Conservation (phyloP, 2,797 vertebrate species). For the Spheniscus humboldti region DNA sequence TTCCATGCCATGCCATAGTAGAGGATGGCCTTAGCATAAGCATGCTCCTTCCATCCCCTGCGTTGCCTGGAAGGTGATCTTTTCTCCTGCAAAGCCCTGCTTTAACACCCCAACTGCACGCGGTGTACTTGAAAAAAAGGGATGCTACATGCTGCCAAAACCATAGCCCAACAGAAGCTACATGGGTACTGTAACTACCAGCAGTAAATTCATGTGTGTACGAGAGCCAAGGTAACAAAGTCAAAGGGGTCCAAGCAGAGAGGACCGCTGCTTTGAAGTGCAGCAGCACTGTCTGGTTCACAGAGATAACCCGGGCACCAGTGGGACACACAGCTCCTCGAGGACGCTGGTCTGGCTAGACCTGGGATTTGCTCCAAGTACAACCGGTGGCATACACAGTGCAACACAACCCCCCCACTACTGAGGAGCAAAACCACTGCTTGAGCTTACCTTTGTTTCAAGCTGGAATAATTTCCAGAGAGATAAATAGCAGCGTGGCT, state of each 20-base stretch:
- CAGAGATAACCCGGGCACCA: neutral
- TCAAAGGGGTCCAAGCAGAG: neutral
- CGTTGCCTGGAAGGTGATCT: neutral
- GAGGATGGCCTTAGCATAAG: neutral
- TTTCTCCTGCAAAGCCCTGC: neutral
- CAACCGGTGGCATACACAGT: neutral
- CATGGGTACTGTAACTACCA: neutral
- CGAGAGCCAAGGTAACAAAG: neutral
- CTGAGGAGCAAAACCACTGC: neutral
- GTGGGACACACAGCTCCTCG: fast-evolving
- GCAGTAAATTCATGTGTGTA: neutral
- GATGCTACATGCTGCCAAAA: neutral
- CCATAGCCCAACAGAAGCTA: neutral
- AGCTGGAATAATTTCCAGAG: neutral
- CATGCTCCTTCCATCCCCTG: neutral
- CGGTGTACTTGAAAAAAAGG: fast-evolving
- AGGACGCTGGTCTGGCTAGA: neutral
- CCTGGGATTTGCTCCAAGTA: neutral
- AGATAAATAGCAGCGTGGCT: neutral
- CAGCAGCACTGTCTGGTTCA: neutral
- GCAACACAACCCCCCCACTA: neutral
- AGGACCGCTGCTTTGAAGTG: neutral
- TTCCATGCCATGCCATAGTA: fast-evolving
- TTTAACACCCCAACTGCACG: neutral
- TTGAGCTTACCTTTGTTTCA: neutral